Conservation (phyloP, 64 coral and sea anemone species). For the Pachyseris speciosa region DNA sequence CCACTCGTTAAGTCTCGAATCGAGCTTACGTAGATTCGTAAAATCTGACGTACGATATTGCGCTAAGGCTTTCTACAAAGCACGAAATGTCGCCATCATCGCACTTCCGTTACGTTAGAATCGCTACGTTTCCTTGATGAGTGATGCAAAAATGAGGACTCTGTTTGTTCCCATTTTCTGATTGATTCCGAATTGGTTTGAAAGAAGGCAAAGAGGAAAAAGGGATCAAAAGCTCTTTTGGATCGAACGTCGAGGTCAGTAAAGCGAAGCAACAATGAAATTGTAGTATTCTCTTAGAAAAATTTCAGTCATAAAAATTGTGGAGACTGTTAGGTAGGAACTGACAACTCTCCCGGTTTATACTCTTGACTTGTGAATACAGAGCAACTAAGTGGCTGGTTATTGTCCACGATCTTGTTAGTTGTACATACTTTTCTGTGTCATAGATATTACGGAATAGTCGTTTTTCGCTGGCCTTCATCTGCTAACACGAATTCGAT, state of each 20-base stretch:
- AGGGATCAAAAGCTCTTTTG: not conserved
- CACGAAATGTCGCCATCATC: constrained; percentile 53
- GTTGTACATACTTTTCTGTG: not conserved
- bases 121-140: constrained; percentile 18
- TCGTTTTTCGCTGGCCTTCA: no score
- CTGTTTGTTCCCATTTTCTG: not conserved
- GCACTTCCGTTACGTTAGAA: constrained; percentile 24
- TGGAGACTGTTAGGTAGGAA: no score
- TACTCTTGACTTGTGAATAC: not conserved
- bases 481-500: no score
- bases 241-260: constrained; percentile 36
- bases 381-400: not conserved
- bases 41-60: constrained; percentile 78
- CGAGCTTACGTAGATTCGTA: constrained; percentile 36
- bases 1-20: constrained; percentile 9
- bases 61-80: constrained; percentile 49
- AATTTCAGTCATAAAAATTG: no score
- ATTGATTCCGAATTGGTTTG: not conserved
- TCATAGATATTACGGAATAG: no score
- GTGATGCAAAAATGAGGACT: not conserved
- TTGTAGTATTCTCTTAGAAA: not conserved
- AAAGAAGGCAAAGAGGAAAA: not conserved
- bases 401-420: not conserved
- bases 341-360: no score
- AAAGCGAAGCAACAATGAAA: not conserved